Evolutionary conservation across 2,113 vertebrate genomes (phyloP).

Genomic region (Bothrops jararaca): DNA sequence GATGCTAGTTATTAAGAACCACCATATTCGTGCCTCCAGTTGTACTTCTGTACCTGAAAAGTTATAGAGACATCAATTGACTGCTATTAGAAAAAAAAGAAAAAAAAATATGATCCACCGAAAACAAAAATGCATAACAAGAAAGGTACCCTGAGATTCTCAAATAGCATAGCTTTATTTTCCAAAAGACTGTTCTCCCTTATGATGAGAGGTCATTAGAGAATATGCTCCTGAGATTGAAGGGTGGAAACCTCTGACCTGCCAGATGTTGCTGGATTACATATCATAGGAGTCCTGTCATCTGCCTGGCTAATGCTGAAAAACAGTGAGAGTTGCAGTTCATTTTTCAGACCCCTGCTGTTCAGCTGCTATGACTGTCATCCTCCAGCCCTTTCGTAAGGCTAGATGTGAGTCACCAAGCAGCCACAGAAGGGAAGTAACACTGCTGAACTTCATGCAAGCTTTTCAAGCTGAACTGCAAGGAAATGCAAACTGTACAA

Average conservation of each 20-base stretch:
- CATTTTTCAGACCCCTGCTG: not conserved
- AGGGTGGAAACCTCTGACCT: not conserved
- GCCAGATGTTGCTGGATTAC: not conserved
- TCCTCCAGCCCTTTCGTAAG: not conserved
- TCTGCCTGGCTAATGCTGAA: not conserved
- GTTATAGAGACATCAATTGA: not conserved
- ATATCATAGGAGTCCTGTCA: not conserved
- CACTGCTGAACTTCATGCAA: not conserved
- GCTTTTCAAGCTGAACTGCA: not conserved
- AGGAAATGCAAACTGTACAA: not conserved
- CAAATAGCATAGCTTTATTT: not conserved
- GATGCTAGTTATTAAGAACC: not conserved
- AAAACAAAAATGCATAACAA: not conserved
- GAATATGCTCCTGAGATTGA: not conserved
- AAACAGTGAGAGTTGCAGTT: not conserved
- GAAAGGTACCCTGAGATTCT: not conserved
- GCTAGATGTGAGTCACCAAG: not conserved
- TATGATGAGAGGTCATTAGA: not conserved
- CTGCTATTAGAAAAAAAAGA: not conserved
- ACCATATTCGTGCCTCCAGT: not conserved
- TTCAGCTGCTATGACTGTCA: not conserved
- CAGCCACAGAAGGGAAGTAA: not conserved
- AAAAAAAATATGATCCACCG: not conserved
- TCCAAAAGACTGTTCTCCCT: not conserved
- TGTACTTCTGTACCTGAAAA: not conserved